Conservation (phyloP, 1,140 invertebrate genomes). For the Vanessa atalanta region DNA sequence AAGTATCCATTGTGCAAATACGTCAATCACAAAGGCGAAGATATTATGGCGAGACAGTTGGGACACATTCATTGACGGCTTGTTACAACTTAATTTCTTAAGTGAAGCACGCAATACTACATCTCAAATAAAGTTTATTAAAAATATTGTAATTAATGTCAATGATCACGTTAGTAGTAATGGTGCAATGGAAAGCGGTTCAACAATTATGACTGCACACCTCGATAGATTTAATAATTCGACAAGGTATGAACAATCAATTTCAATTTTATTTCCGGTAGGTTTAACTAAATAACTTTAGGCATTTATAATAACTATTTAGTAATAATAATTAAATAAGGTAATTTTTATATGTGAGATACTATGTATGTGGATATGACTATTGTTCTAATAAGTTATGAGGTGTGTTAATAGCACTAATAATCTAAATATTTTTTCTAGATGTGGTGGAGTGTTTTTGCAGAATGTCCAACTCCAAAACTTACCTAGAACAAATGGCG, state of each 20-base stretch:
- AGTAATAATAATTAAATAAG: no score
- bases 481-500: slow-evolving; percentile 9
- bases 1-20: slow-evolving; percentile 38
- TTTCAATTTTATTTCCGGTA: neutral
- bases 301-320: no score
- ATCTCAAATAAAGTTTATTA: slow-evolving; percentile 37
- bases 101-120: slow-evolving; percentile 31
- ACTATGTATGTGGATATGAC: no score
- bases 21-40: slow-evolving; percentile 36
- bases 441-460: slow-evolving; percentile 29
- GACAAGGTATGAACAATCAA: slow-evolving; percentile 5
- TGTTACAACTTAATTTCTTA: slow-evolving; percentile 44
- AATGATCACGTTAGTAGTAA: slow-evolving; percentile 20
- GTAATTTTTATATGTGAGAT: no score
- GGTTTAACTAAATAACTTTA: no score
- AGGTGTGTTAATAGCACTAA: neutral
- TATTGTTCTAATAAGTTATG: no score
- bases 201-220: slow-evolving; percentile 5
- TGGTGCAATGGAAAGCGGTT: neutral
- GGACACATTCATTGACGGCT: slow-evolving; percentile 46
- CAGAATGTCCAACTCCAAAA: slow-evolving; percentile 27
- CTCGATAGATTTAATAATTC: slow-evolving; percentile 14
- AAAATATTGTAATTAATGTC: slow-evolving; percentile 42
- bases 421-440: neutral
- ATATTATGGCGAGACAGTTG: slow-evolving; percentile 46